Evolutionary conservation across 2,888 invertebrate genomes (phyloP), one percentile per base, ranked within the genome.

Genomic region (Melanostoma mellinum): DNA sequence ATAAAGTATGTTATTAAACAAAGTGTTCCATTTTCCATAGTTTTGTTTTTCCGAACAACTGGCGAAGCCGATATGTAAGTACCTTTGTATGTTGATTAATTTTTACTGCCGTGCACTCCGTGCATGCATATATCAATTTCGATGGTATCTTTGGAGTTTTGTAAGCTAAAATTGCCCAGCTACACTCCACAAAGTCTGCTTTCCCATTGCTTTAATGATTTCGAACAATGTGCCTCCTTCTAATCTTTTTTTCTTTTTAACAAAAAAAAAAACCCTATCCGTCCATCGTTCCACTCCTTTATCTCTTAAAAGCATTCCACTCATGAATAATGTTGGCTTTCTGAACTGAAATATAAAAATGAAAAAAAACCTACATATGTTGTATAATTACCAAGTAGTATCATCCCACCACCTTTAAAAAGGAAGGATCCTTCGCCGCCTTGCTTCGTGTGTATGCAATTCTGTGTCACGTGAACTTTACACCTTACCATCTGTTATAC

Each of bases 401-500:
- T 61, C 63, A 68, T 73, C 46, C 76, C 72, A 72, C 55, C 72
- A 63, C 72, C 40, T 81, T 38, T 4, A 10, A 55, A 55, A 61
- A 55, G 8, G 46, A 79, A 63, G 55, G 52, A 53, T 56, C 46
- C 71, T 33, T 69, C 58, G 40, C 60, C 44, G 67, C 61, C 3
- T 4, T 20, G 20, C 20, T 20, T 20, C 20, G 20, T 53, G 85
- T 86, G 33, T 53, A 69, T 68, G 76, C 67, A 48, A 73, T 73
- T 69, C 40, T 42, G 75, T 72, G 58, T 77, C 82, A 88, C 89
- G 89, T 89, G 89, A 89, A 89, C 89, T 87, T 89, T 89, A 89
- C 90, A 89, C 89, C 89, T 89, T 87, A 86, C 87, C 89, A 88
- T 87, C 87, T 88, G 88, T 87, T 87, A 85, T 85, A 55, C 84